Base-by-base conservation (phyloP, 2,888 invertebrate species). In the Chloromyia formosa region DNA sequence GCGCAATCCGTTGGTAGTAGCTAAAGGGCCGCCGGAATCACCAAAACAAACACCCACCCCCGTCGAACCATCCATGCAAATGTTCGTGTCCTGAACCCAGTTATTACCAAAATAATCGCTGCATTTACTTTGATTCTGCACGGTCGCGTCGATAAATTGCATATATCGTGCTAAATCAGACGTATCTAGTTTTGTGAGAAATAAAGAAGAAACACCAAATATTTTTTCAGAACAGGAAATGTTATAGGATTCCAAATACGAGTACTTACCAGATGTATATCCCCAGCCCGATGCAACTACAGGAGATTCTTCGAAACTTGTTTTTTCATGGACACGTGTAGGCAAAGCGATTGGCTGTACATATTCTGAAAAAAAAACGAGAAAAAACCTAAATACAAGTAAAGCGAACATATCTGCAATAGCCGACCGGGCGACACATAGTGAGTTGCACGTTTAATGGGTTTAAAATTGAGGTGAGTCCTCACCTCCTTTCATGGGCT, bases 1-100 rank as follows among this genome's bases (percentile, higher is more conserved):
- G 10, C 40, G 23, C 7, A 45, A 16, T n/a, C 71, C 40, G 5
- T 20, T 62, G 10, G 22, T 69, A 7, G 54, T 22, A 1, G 40
- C 62, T 16, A 75, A 20, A 16, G 73, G 66, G 16, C 75, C 64
- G 7, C 75, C 75, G 9, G 75, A 75, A 68, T 75, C 75, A 22
- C 75, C 75, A 23, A 42, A 42, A 35, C 75, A 75, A 1, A 58
- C 53, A 14, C 73, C 64, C 58, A 18, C 14, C 1, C 60, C 54
- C 1, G 64, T 42, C 10, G 35, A 40, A 18, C 66, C 75, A 12
- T 73, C 73, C 12, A 73, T 27, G 16, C 75, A 75, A 42, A 75
- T 66, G 60, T 73, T 73, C 0, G 66, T 35, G 12, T 49, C 4
- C 18, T 56, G 56, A 3, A 71, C 16, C 45, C 35, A 49, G 10